A percentile compares a stretch with the other conserved stretches of the same genome.
These are phyloP conservation scores for Himalopsyche phryganea DNA, from an alignment of 1,140 invertebrate genomes.

Conservation along the genomic window DNA sequence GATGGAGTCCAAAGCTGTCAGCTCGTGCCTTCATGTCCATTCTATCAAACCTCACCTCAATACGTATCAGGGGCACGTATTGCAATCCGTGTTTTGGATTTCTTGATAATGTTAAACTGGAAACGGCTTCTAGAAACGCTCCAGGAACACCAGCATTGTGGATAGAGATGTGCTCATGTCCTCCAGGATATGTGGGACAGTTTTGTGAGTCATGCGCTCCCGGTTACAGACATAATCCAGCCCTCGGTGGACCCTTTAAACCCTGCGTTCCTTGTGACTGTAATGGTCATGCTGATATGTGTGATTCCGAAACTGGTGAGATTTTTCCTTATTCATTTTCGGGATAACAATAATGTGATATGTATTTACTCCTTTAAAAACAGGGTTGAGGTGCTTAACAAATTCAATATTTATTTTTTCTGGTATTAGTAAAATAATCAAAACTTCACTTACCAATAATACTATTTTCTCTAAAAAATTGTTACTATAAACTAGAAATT, in stretches of 20 bases:
- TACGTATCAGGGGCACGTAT: constrained; percentile 92
- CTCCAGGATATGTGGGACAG: constrained; percentile 87
- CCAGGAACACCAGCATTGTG: constrained; percentile 79
- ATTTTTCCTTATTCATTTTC: no score
- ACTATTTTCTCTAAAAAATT: no score
- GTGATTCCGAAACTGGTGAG: constrained; percentile 88
- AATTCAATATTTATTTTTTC: not conserved
- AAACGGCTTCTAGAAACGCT: constrained; percentile 78
- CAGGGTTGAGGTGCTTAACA: not conserved
- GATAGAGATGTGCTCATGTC: constrained; percentile 94
- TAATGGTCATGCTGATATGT: constrained; percentile 91
- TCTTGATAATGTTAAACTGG: constrained; percentile 82
- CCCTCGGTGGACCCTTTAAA: constrained; percentile 87
- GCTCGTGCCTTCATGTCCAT: constrained; percentile 87
- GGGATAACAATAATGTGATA: no score
- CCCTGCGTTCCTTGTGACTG: constrained; percentile 94
- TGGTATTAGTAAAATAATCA: no score
- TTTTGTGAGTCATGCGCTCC: constrained; percentile 96
- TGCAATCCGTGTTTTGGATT: constrained; percentile 78
- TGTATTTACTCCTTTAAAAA: not conserved
- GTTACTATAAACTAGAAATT: no score
- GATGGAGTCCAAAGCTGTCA: constrained; percentile 85
- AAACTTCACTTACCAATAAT: no score
- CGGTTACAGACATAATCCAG: constrained; percentile 86
- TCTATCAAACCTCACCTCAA: constrained; percentile 87